phyloP scores from a whole-genome alignment of 1,140 invertebrate species.

The Orchestia grillus region DNA sequence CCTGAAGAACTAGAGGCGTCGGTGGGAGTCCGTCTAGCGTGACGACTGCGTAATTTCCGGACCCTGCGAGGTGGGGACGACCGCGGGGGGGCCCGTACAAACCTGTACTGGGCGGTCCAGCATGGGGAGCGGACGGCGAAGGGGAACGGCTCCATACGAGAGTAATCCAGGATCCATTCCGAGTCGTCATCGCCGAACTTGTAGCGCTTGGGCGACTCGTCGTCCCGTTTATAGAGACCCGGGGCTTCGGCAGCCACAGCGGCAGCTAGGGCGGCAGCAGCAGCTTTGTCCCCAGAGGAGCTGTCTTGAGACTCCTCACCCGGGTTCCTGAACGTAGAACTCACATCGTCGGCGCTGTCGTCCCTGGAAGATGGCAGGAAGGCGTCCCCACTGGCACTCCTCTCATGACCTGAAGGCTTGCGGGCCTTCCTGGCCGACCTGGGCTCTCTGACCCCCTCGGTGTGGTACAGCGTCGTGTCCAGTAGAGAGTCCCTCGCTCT shows the following conservation, averaged over 20 bases:
- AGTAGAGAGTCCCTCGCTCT: neutral
- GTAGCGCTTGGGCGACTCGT: neutral
- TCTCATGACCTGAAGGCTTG: neutral
- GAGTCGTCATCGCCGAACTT: neutral
- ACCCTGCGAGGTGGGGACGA: neutral
- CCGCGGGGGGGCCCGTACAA: neutral
- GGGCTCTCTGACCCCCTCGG: neutral
- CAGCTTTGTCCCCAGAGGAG: neutral
- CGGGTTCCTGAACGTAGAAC: neutral
- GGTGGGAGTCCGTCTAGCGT: neutral
- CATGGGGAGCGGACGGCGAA: slow-evolving; percentile 7
- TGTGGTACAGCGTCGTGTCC: neutral
- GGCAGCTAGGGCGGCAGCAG: neutral
- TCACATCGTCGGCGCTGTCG: neutral
- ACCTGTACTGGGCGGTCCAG: slow-evolving; percentile 21
- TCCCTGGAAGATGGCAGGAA: neutral
- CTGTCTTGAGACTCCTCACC: neutral
- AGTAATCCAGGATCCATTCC: neutral
- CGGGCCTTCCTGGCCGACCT: neutral
- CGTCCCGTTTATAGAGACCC: neutral
- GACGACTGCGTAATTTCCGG: neutral
- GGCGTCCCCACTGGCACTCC: slow-evolving; percentile 11
- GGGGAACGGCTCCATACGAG: neutral
- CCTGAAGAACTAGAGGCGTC: neutral
- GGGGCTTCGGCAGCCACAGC: neutral